Evolutionary conservation across 2,113 vertebrate species (phyloP).

Genomic region (Balaenoptera acutorostrata): DNA sequence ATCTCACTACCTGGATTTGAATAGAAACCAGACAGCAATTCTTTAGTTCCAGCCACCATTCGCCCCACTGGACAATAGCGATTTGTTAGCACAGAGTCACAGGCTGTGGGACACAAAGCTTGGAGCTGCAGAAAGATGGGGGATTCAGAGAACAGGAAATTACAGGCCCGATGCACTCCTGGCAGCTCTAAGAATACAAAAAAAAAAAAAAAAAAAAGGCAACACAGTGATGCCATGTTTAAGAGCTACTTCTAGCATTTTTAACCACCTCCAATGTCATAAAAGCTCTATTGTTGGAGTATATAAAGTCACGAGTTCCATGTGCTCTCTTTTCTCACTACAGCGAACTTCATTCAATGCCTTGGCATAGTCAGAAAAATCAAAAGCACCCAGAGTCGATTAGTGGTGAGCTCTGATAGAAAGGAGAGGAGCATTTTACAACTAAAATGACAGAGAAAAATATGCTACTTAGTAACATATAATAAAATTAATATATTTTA

Average conservation of each 20-base stretch:
- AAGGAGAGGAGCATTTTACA: constrained; percentile 28
- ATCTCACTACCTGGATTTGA: constrained; percentile 93
- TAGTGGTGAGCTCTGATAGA: constrained; percentile 15
- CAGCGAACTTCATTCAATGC: constrained; percentile 52
- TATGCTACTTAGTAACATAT: neutral
- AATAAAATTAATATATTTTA: constrained; percentile 20
- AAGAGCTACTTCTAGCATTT: constrained; percentile 81
- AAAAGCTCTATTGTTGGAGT: constrained; percentile 78
- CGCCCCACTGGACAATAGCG: constrained; percentile 91
- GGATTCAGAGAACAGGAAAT: constrained; percentile 94
- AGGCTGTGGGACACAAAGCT: constrained; percentile 94
- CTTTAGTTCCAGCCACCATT: constrained; percentile 88
- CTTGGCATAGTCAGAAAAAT: constrained; percentile 60
- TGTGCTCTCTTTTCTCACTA: constrained; percentile 73
- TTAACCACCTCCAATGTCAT: constrained; percentile 78
- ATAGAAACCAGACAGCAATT: constrained; percentile 98
- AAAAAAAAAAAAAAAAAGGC: constrained; percentile 62
- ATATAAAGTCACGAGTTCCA: constrained; percentile 77
- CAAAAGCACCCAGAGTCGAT: constrained; percentile 34
- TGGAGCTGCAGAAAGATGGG: constrained; percentile 84
- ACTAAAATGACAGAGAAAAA: constrained; percentile 39
- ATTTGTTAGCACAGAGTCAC: constrained; percentile 94
- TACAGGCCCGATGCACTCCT: constrained; percentile 91
- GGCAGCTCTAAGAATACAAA: constrained; percentile 84
- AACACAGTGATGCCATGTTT: constrained; percentile 78